phyloP scores from a whole-genome alignment of 2,888 invertebrate species.

The Leucoptera coffeella region DNA sequence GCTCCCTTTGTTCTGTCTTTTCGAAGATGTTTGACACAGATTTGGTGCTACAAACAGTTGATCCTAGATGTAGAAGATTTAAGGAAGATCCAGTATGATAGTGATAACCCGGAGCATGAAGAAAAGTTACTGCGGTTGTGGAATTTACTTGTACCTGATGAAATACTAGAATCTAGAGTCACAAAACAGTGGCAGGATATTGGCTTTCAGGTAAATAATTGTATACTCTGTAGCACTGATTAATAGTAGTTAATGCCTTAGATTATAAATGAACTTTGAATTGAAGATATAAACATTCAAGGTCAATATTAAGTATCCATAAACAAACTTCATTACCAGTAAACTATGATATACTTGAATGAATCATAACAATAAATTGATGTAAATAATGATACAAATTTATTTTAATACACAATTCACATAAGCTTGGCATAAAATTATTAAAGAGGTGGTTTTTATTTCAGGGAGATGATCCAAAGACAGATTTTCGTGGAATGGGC shows the following conservation, averaged over 20 bases:
- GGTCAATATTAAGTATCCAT: too few relatives aligned
- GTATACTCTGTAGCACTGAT: background rate
- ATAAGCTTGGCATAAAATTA: too few relatives aligned
- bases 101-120: slow-evolving; percentile 72
- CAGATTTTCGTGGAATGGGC: slow-evolving; percentile 98
- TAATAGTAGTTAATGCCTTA: too few relatives aligned
- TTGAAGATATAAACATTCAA: too few relatives aligned
- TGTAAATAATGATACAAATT: too few relatives aligned
- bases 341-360: too few relatives aligned
- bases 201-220: slow-evolving; percentile 73
- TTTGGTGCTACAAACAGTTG: slow-evolving; percentile 81
- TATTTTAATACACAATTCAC: too few relatives aligned
- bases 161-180: slow-evolving; percentile 63
- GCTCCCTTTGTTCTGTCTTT: slow-evolving; percentile 70
- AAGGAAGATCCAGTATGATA: slow-evolving; percentile 65
- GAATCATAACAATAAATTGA: too few relatives aligned
- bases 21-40: slow-evolving; percentile 70
- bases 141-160: slow-evolving; percentile 71
- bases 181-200: slow-evolving; percentile 93
- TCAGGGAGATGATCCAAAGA: slow-evolving; percentile 93
- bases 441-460: too few relatives aligned
- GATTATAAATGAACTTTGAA: too few relatives aligned
- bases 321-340: too few relatives aligned
- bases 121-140: slow-evolving; percentile 72
- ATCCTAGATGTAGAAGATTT: slow-evolving; percentile 65